Conservation (phyloP, 2,113 vertebrate species). For the Neogobius melanostomus region DNA sequence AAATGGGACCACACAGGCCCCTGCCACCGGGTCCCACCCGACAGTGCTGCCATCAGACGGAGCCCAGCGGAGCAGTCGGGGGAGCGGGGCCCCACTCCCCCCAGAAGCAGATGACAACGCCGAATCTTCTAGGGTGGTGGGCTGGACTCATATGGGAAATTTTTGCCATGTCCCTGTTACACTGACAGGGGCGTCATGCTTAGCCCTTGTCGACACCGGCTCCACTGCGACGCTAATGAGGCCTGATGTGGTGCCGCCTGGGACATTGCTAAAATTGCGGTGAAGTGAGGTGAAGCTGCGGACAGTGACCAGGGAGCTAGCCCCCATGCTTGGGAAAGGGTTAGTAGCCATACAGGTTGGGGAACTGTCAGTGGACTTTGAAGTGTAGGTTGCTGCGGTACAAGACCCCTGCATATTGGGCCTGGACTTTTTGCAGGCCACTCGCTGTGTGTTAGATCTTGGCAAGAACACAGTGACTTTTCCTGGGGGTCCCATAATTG, state of each 20-base stretch:
- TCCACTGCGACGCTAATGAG: too few species aligned
- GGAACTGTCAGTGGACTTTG: not conserved
- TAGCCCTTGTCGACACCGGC: too few species aligned
- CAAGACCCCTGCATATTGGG: constrained; percentile 1
- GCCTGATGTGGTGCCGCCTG: too few species aligned
- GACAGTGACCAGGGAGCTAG: too few species aligned
- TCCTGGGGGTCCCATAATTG: not conserved
- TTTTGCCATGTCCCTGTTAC: too few species aligned
- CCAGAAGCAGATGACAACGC: constrained; percentile 5
- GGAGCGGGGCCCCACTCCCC: not conserved
- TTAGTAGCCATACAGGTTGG: not conserved
- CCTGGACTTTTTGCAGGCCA: not conserved
- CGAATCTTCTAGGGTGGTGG: too few species aligned
- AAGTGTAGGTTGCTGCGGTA: not conserved
- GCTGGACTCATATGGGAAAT: too few species aligned
- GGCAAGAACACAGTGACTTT: not conserved
- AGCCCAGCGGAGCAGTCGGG: too few species aligned
- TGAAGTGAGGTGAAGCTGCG: too few species aligned
- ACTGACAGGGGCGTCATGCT: too few species aligned
- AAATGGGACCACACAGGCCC: not conserved
- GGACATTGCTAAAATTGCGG: too few species aligned
- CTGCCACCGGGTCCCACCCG: not conserved
- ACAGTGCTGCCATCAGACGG: not conserved
- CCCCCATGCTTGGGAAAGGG: too few species aligned
- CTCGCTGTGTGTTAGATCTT: not conserved